Conservation (phyloP, 1,140 invertebrate genomes). For the Rhynchophorus ferrugineus region DNA sequence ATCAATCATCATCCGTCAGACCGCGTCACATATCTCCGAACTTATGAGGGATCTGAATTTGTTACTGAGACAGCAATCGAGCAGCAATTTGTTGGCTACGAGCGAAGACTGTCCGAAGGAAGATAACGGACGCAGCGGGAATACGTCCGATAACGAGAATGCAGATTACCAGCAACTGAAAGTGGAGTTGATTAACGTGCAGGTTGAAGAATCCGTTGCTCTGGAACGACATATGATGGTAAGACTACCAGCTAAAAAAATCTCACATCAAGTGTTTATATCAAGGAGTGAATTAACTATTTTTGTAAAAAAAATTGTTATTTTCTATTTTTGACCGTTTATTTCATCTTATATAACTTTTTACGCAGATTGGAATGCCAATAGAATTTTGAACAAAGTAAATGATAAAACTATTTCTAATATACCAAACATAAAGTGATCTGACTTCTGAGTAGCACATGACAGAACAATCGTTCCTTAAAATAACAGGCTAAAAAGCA, state of each 20-base stretch:
- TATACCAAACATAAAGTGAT: too few species aligned
- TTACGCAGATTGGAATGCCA: too few species aligned
- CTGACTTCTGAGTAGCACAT: too few species aligned
- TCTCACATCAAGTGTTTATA: background rate
- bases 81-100: slow-evolving; percentile 1
- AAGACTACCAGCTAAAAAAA: slow-evolving; percentile 7
- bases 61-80: slow-evolving; percentile 21
- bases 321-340: too few species aligned
- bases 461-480: too few species aligned
- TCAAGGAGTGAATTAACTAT: too few species aligned
- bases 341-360: too few species aligned
- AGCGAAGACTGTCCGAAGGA: slow-evolving; percentile 13
- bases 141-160: background rate
- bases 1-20: background rate
- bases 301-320: too few species aligned
- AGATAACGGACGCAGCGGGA: slow-evolving; percentile 5
- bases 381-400: too few species aligned
- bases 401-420: too few species aligned
- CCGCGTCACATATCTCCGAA: background rate
- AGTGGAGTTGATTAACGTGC: slow-evolving; percentile 19
- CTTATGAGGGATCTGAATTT: slow-evolving; percentile 23
- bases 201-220: slow-evolving; percentile 23
- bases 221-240: slow-evolving; percentile 20
- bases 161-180: slow-evolving; percentile 24
- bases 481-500: too few species aligned